Evolutionary conservation across 2,888 invertebrate species (phyloP).

Genomic region (Altica lythri): DNA sequence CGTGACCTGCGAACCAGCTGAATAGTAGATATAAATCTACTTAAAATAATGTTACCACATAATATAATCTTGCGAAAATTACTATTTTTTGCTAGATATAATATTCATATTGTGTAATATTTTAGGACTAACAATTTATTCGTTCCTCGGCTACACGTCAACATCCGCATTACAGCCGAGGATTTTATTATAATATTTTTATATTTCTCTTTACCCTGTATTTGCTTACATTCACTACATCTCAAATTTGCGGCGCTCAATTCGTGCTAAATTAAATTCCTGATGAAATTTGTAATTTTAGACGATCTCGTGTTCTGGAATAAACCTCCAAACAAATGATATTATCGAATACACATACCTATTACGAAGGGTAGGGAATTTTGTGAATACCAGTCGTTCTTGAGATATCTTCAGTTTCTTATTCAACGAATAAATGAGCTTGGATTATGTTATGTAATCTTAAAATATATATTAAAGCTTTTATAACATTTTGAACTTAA

Average conservation of each 20-base stretch:
- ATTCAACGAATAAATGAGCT: neutral
- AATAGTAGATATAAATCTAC: too few relatives aligned
- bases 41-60: too few relatives aligned
- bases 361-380: neutral
- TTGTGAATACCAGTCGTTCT: conserved; percentile 3
- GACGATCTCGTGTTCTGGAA: conserved; percentile 7
- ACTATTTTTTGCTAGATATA: too few relatives aligned
- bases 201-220: neutral
- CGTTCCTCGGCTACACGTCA: too few relatives aligned
- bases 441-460: too few relatives aligned
- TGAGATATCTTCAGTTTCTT: neutral
- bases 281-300: conserved; percentile 25
- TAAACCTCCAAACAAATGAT: conserved; percentile 17
- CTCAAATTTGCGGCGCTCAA: neutral
- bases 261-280: conserved; percentile 23
- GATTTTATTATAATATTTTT: neutral
- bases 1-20: too few relatives aligned
- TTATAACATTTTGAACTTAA: too few relatives aligned
- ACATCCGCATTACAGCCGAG: too few relatives aligned
- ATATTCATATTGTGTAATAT: too few relatives aligned
- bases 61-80: too few relatives aligned
- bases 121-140: too few relatives aligned
- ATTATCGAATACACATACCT: conserved; percentile 11
- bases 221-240: neutral
- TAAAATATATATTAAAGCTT: too few relatives aligned